phyloP scores from a whole-genome alignment of 2,888 invertebrate genomes.

The Acanthosepion esculentum region DNA sequence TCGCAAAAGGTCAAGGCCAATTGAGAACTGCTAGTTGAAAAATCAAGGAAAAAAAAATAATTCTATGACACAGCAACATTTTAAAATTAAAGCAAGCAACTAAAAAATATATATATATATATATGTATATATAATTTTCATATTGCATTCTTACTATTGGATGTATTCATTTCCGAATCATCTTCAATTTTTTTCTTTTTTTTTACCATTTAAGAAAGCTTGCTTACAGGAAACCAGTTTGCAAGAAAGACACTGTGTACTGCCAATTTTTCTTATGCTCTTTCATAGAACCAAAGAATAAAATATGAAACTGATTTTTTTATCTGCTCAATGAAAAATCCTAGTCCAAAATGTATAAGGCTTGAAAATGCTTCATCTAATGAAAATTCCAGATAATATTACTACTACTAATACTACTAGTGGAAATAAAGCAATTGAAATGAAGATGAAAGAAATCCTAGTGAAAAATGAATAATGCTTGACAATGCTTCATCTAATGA shows the following conservation, averaged over 20 bases:
- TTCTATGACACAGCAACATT: not conserved
- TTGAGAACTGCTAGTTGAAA: conserved; percentile 51
- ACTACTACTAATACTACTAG: too few relatives aligned
- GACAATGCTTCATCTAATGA: too few relatives aligned
- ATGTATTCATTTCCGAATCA: not conserved
- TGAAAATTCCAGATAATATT: too few relatives aligned
- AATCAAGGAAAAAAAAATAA: not conserved
- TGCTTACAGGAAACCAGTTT: not conserved
- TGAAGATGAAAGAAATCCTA: too few relatives aligned
- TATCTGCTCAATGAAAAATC: too few relatives aligned
- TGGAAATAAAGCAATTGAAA: too few relatives aligned
- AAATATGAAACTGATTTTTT: not conserved
- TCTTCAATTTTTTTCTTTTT: not conserved
- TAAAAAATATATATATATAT: not conserved
- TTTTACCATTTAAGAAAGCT: not conserved
- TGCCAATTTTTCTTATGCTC: not conserved
- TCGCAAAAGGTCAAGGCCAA: conserved; percentile 74
- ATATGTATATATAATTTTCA: not conserved
- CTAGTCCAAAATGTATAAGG: too few relatives aligned
- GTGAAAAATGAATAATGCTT: too few relatives aligned
- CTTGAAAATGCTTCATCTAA: too few relatives aligned
- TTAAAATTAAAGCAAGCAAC: not conserved
- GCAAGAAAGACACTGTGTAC: not conserved
- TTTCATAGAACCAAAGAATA: not conserved
- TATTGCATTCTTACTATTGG: not conserved